Evolutionary conservation across 1,140 invertebrate species (phyloP).

Genomic region (Calephelis virginiensis): DNA sequence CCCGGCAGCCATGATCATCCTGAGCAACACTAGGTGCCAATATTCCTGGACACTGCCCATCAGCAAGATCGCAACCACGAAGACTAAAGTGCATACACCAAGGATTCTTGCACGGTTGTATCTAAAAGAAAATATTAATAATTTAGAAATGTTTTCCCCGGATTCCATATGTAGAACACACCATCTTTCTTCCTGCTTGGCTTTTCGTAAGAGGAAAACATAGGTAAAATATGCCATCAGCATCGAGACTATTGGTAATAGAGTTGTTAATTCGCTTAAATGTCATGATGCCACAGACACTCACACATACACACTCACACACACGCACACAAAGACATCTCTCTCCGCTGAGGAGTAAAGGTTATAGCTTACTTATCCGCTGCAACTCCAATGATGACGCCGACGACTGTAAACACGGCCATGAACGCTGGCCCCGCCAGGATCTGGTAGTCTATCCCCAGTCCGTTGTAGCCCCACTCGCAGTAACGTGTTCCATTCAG

Average conservation of each 20-base stretch:
- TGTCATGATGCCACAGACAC: no score
- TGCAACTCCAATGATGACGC: constrained; percentile 90
- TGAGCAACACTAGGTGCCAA: constrained; percentile 92
- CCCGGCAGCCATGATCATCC: constrained; percentile 92
- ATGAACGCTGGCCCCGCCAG: constrained; percentile 95
- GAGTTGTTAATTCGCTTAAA: no score
- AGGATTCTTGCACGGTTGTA: constrained; percentile 87
- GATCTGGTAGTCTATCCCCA: constrained; percentile 94
- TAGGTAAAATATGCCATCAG: no score
- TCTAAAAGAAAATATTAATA: constrained; percentile 37
- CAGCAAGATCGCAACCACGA: constrained; percentile 89
- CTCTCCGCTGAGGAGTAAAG: no score
- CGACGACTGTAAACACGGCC: constrained; percentile 92
- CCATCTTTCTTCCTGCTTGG: no score
- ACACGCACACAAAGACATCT: no score
- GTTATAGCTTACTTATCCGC: constrained; percentile 83
- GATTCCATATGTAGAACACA: no score
- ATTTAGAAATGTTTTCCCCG: no score
- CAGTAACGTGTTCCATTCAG: constrained; percentile 87
- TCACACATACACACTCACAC: no score
- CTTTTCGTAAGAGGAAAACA: no score
- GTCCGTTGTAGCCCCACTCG: constrained; percentile 95
- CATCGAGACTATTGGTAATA: no score
- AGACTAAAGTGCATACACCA: constrained; percentile 87
- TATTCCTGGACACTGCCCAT: constrained; percentile 91